phyloP scores from a whole-genome alignment of 2,113 vertebrate genomes.

The Philantomba maxwellii region DNA sequence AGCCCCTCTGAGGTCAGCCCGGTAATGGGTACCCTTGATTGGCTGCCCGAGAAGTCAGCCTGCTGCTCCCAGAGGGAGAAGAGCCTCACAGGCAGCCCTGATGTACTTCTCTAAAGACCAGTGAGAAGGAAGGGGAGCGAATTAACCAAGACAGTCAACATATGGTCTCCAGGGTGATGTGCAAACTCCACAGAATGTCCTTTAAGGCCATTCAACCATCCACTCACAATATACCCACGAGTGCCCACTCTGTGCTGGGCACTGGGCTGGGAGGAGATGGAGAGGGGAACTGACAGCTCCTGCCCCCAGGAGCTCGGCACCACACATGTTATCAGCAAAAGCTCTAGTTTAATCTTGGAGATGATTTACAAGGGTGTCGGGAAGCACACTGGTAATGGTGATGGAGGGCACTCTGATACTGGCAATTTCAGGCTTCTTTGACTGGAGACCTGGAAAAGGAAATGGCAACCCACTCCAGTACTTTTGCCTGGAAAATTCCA shows the following conservation, averaged over 20 bases:
- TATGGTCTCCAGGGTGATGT: not conserved
- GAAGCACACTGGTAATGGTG: not conserved
- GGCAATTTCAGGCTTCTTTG: not conserved
- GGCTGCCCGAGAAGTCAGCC: not conserved
- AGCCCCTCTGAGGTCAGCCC: not conserved
- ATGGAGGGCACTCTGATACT: too few species aligned
- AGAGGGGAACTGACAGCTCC: too few species aligned
- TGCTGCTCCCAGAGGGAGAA: not conserved
- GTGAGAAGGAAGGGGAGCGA: not conserved
- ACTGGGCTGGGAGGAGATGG: not conserved
- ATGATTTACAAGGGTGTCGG: too few species aligned
- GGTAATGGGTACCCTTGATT: not conserved
- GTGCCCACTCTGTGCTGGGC: not conserved
- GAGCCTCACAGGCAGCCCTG: accelerated
- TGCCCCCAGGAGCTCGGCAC: not conserved
- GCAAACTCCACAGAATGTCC: not conserved
- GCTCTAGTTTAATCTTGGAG: not conserved
- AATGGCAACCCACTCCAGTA: not conserved
- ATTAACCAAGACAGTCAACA: not conserved
- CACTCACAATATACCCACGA: accelerated
- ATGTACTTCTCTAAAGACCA: not conserved
- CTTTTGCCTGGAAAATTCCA: too few species aligned
- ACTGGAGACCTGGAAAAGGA: not conserved
- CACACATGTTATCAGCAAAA: accelerated
- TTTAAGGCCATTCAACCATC: not conserved